Base-by-base conservation (phyloP, 2,888 invertebrate genomes). In the Clivina fossor region DNA sequence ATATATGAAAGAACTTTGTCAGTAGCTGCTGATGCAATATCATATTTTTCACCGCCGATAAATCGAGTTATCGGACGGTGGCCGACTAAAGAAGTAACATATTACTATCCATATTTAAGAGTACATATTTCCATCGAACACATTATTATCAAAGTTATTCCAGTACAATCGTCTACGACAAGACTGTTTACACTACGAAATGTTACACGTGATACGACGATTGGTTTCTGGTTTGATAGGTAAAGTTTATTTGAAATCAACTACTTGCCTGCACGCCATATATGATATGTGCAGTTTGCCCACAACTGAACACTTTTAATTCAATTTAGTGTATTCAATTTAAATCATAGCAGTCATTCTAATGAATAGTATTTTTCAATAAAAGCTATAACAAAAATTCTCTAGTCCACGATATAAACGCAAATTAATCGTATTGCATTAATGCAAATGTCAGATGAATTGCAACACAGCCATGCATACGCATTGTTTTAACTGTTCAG, bases 141-240 rank as follows among this genome's bases (percentile, higher is more conserved):
- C 7, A 53, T 53, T 8, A 18, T 35, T 5, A 7, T 53, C 3
- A 13, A 26, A 4, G 16, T n/a, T 4, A 13, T 53, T 3, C 35
- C 53, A 1, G 44, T 44, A 4, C 35, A 53, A 19, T 53, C 35
- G 5, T 3, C n/a, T 5, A 18, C 28, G 1, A 53, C 24, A 1
- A 3, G 53, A 13, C 4, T 43, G 11, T 16, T 53, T 3, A 33
- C 26, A 0, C 9, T 53, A 8, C 20, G 19, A 24, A 53, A 53
- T 19, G 24, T 33, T 7, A 22, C 16, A 1, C 15, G 22, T 2
- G 15, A n/a, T 35, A 24, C 22, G 4, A 20, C 4, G 2, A n/a
- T 53, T 1, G 53, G 35, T 0, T 53, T 26, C 15, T 35, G 18
- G 9, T 35, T 53, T 24, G 43, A 43, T 11, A 33, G 33, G 51